Percentiles rank a stretch among this genome's conserved stretches.
phyloP scores from a whole-genome alignment of 2,797 vertebrate species.

The Hydrocynus forskahlii region DNA sequence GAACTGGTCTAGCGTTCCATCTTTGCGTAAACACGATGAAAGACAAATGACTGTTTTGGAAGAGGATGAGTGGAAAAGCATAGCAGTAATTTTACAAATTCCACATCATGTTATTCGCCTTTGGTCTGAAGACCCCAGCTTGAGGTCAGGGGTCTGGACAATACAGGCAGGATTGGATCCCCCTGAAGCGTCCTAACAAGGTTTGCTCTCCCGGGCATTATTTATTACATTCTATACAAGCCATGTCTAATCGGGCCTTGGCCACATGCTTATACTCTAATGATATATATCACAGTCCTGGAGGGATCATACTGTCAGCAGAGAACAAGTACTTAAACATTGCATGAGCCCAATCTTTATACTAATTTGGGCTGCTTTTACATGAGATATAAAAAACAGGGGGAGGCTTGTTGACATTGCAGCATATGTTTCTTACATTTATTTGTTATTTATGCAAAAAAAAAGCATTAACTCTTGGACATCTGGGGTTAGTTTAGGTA shows the following conservation, averaged over 20 bases:
- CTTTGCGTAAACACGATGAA: constrained; percentile 12
- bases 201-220: neutral
- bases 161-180: neutral
- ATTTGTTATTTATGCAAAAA: too few relatives aligned
- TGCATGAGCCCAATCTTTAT: constrained; percentile 1
- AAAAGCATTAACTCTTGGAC: neutral
- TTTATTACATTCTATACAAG: constrained; percentile 12
- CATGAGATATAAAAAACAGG: neutral
- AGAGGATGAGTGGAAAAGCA: constrained; percentile 9
- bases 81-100: constrained; percentile 28
- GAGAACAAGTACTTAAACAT: constrained; percentile 24
- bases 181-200: neutral
- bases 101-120: constrained; percentile 4
- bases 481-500: neutral
- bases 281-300: constrained; percentile 21
- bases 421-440: neutral
- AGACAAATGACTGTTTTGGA: constrained; percentile 40
- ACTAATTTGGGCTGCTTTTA: neutral
- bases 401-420: neutral
- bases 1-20: constrained; percentile 36
- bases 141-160: constrained; percentile 20
- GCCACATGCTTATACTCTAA: neutral
- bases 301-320: constrained; percentile 17
- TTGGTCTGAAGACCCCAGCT: neutral
- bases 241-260: constrained; percentile 11